Percentiles rank a stretch among this genome's conserved stretches.
These are phyloP conservation scores for Genyomyrus donnyi DNA, from an alignment of 2,113 vertebrate genomes.

Conservation along the genomic window DNA sequence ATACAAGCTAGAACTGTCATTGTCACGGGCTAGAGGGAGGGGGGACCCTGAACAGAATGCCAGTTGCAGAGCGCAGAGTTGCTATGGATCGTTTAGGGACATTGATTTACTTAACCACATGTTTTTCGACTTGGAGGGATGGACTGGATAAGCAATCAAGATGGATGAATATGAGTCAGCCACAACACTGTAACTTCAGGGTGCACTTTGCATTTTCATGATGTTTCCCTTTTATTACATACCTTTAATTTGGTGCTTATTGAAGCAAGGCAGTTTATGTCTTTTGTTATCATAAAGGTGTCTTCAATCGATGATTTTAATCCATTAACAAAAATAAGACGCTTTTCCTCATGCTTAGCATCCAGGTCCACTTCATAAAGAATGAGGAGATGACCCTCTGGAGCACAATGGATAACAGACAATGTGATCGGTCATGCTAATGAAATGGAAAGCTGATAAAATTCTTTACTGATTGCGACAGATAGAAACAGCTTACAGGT, in stretches of 20 bases:
- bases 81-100: background rate
- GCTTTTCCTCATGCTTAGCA: constrained; percentile 28
- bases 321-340: constrained; percentile 13
- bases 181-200: background rate
- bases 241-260: constrained; percentile 30
- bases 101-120: background rate
- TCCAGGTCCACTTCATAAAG: constrained; percentile 40
- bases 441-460: background rate
- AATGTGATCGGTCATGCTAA: background rate
- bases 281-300: background rate
- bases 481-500: background rate
- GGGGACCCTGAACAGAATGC: background rate
- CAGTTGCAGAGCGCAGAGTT: background rate
- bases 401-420: background rate
- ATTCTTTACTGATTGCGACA: background rate
- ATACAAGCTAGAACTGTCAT: background rate
- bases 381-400: constrained; percentile 27
- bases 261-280: background rate
- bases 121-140: background rate
- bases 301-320: background rate
- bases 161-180: background rate
- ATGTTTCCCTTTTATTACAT: background rate
- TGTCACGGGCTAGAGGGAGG: background rate
- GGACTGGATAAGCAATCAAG: background rate
- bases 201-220: background rate